Evolutionary conservation across 2,113 vertebrate species (phyloP), one percentile per base, ranked within the genome.

Genomic region (Leucopsar rothschildi): DNA sequence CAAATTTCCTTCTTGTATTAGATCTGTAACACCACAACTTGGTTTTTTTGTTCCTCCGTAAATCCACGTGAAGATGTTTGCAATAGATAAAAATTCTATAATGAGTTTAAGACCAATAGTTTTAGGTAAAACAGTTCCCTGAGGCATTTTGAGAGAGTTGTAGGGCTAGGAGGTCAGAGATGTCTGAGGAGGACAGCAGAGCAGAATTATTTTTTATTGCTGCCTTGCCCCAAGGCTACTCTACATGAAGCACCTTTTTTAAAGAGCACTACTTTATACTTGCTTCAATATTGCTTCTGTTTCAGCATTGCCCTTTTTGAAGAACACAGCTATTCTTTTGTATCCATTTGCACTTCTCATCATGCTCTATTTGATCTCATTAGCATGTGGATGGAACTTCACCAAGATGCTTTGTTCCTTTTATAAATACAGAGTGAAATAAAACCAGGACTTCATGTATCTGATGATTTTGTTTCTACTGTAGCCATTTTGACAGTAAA

Each of bases 381-480:
- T 99, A 66, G 98, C 98, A 0, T 97, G 99, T 69, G 99, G 99
- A 15, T 99, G 99, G 99, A 99, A 99, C 97, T 99, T 99, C 94
- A 99, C 99, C 24, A 96, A 68, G 83, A 97, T 98, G 20, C 98
- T 99, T 86, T 99, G 99, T 89, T 98, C 98, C 82, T 99, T 99
- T 96, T 99, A 99, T 95, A 99, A 99, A 88, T 98, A 98, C 96
- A 97, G 99, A 95, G 99, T 99, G 91, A 98, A 98, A 93, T 99
- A 98, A 98, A 96, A 29, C 55, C 53, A 49, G 75, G 80, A 77
- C 57, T 91, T 85, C 8, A 6, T 4, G 2, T 70, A 71, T 27
- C 42, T 72, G 57, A 76, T 37, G 55, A 35, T 89, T 78, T 85
- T 86, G 33, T 25, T 86, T 45, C 57, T 68, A 50, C n/a, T 27